Percentiles rank a stretch among this genome's conserved stretches.
phyloP scores from a whole-genome alignment of 2,888 invertebrate species.

The Chloroclysta siterata region DNA sequence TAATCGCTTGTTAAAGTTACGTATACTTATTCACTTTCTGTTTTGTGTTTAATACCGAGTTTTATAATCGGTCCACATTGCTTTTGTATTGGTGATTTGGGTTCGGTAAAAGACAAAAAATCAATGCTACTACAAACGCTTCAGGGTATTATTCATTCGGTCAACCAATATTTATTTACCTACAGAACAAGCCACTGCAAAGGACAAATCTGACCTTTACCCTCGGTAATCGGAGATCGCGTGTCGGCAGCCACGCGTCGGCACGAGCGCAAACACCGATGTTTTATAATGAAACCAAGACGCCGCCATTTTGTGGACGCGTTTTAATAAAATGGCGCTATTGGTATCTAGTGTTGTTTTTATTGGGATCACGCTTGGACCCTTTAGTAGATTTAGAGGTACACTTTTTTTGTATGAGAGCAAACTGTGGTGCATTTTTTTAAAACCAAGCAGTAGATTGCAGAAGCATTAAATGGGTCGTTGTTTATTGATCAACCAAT shows the following conservation, averaged over 20 bases:
- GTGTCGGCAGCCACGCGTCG: conserved; percentile 58
- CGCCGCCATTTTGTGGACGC: conserved; percentile 42
- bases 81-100: no score
- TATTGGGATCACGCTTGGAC: background rate
- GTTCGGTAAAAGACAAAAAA: no score
- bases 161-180: conserved; percentile 13
- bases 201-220: conserved; percentile 34
- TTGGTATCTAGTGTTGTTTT: conserved; percentile 24
- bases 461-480: no score
- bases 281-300: conserved; percentile 68
- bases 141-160: background rate
- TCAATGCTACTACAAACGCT: no score
- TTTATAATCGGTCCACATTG: no score
- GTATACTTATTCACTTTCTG: no score
- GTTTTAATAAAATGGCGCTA: conserved; percentile 41
- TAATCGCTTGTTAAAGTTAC: background rate
- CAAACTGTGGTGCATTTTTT: no score
- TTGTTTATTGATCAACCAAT: no score
- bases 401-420: background rate
- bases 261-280: conserved; percentile 54
- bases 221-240: conserved; percentile 39
- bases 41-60: no score
- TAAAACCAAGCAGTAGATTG: no score
- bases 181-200: conserved; percentile 30
- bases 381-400: background rate